A percentile compares a stretch with the other conserved stretches of the same genome.
These are phyloP conservation scores for Synanthedon formicaeformis DNA, from an alignment of 2,888 invertebrate genomes.

Conservation along the genomic window DNA sequence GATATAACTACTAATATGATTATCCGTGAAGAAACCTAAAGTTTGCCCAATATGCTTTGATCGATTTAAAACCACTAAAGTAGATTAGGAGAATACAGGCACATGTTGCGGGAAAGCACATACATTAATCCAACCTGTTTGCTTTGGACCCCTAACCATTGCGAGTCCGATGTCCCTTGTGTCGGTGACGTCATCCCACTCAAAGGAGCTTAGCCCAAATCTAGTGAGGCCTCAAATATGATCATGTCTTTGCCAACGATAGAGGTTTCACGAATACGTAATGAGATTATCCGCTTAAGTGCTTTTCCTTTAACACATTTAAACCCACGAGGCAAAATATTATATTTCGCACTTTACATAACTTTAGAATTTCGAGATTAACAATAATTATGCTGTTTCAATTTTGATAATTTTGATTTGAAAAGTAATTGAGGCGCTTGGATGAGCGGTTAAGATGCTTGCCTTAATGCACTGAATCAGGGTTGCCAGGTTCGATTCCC, in stretches of 20 bases:
- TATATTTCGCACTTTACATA: no score
- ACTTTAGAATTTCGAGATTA: no score
- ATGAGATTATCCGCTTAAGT: slow-evolving; percentile 17
- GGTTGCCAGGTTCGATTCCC: no score
- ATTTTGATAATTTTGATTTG: no score
- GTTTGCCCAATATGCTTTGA: no score
- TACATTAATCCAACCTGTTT: slow-evolving; percentile 27
- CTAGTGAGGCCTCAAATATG: slow-evolving; percentile 38
- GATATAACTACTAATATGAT: no score
- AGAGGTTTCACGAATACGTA: slow-evolving; percentile 20
- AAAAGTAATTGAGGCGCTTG: no score
- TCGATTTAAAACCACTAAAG: background rate
- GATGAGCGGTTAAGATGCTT: no score
- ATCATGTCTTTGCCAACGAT: slow-evolving; percentile 17
- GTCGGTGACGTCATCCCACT: slow-evolving; percentile 23
- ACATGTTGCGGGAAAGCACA: slow-evolving; percentile 2
- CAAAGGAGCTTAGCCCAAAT: slow-evolving; percentile 38
- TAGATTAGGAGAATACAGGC: slow-evolving; percentile 12
- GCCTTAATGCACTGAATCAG: no score
- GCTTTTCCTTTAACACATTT: slow-evolving; percentile 1
- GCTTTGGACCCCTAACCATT: slow-evolving; percentile 22
- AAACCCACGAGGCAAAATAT: no score
- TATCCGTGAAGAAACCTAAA: no score
- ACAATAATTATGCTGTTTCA: no score
- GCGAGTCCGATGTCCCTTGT: slow-evolving; percentile 22